Conservation (phyloP, 1,140 invertebrate genomes). For the Neotoxoptera formosana region DNA sequence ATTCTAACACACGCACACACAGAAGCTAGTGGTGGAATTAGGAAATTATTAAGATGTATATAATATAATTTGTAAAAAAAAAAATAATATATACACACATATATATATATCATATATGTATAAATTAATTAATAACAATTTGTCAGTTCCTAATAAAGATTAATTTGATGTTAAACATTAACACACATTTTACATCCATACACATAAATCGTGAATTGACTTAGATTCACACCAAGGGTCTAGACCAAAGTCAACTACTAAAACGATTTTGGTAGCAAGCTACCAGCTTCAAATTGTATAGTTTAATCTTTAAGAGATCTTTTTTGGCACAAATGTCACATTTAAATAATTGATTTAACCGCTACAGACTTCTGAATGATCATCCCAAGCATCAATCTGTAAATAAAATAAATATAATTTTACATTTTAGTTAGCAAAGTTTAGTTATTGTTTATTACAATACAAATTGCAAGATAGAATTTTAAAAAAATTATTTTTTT, state of each 20-base stretch:
- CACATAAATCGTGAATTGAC: not conserved
- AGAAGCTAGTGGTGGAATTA: not conserved
- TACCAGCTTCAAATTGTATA: not conserved
- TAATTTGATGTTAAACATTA: not conserved
- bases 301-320: conserved; percentile 47
- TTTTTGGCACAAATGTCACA: conserved; percentile 18
- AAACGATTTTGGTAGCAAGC: not conserved
- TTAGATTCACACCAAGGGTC: not conserved
- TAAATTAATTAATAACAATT: not conserved
- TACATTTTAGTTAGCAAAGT: not conserved
- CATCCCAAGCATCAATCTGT: conserved; percentile 83
- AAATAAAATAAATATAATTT: conserved; percentile 61
- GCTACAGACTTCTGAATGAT: conserved; percentile 82
- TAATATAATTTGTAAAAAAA: not conserved
- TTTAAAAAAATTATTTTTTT: too few species aligned
- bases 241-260: not conserved
- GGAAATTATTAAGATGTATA: conserved; percentile 22
- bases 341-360: conserved; percentile 66
- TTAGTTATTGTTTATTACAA: not conserved
- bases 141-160: conserved; percentile 29
- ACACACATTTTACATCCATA: not conserved
- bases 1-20: not conserved
- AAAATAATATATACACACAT: not conserved
- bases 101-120: not conserved
- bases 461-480: too few species aligned